Percentiles rank a stretch among this genome's conserved stretches.
These are phyloP conservation scores for Chrysotoxum bicinctum DNA, from an alignment of 2,888 invertebrate genomes.

Conservation along the genomic window DNA sequence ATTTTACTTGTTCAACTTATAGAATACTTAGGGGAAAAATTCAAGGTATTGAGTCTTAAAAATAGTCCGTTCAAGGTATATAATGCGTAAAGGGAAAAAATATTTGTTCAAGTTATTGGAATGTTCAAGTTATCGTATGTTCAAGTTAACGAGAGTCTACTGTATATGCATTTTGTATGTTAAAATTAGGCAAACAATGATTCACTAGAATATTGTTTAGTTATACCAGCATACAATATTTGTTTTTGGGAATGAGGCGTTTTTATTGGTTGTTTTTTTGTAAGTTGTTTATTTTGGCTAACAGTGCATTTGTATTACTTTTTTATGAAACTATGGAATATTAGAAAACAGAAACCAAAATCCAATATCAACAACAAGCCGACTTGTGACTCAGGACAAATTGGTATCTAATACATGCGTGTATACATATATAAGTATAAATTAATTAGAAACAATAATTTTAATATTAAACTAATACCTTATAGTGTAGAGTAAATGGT, in stretches of 20 bases:
- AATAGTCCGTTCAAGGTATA: too few relatives aligned
- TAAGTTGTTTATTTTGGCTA: conserved; percentile 56
- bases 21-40: too few relatives aligned
- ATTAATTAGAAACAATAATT: conserved; percentile 69
- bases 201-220: background rate
- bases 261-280: conserved; percentile 23
- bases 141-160: too few relatives aligned
- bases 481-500: conserved; percentile 58
- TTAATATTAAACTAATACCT: conserved; percentile 62
- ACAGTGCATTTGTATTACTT: conserved; percentile 42
- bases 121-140: too few relatives aligned
- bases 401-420: conserved; percentile 64
- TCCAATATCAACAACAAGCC: conserved; percentile 62
- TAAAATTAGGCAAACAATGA: background rate
- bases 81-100: too few relatives aligned
- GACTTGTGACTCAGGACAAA: conserved; percentile 64
- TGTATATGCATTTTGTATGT: too few relatives aligned
- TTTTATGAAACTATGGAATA: conserved; percentile 68
- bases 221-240: background rate
- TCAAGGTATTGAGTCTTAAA: too few relatives aligned
- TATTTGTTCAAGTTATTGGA: too few relatives aligned
- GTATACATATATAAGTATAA: conserved; percentile 60
- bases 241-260: conserved; percentile 42
- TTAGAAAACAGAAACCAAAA: conserved; percentile 64
- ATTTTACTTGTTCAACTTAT: too few relatives aligned